A percentile compares a stretch with the other conserved stretches of the same genome.
Evolutionary conservation across 2,113 vertebrate species (phyloP).

Genomic region (Pterocles burchelli): DNA sequence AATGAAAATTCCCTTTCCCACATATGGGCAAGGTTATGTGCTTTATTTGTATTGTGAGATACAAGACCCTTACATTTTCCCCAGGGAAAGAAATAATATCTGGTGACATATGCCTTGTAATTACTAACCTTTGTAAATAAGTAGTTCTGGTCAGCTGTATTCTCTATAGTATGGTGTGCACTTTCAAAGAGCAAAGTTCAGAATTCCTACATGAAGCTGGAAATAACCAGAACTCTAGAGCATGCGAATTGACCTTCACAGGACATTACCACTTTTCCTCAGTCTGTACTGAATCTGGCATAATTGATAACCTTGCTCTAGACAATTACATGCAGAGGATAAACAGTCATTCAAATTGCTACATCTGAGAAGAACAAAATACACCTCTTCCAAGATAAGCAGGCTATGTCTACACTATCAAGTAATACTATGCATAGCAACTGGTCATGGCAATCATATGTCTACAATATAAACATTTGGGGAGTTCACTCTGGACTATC

Average conservation of each 20-base stretch:
- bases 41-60: conserved; percentile 42
- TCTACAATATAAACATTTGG: not conserved
- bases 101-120: conserved; percentile 32
- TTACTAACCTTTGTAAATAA: conserved; percentile 45
- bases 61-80: conserved; percentile 12
- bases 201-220: not conserved
- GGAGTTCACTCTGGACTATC: not conserved
- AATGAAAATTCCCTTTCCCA: not conserved
- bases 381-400: not conserved
- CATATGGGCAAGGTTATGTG: not conserved
- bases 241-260: not conserved
- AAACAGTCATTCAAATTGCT: not conserved
- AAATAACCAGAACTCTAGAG: not conserved
- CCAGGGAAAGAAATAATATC: conserved; percentile 20
- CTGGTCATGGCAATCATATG: not conserved
- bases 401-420: not conserved
- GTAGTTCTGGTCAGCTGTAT: conserved; percentile 34
- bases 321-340: not conserved
- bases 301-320: not conserved
- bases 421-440: not conserved
- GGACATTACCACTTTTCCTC: not conserved
- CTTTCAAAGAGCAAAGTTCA: conserved; percentile 60
- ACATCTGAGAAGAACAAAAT: not conserved
- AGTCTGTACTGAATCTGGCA: not conserved
- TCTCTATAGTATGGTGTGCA: not conserved